These are phyloP conservation scores for Stenodera caucasica DNA, from an alignment of 2,888 invertebrate species.

Conservation along the genomic window DNA sequence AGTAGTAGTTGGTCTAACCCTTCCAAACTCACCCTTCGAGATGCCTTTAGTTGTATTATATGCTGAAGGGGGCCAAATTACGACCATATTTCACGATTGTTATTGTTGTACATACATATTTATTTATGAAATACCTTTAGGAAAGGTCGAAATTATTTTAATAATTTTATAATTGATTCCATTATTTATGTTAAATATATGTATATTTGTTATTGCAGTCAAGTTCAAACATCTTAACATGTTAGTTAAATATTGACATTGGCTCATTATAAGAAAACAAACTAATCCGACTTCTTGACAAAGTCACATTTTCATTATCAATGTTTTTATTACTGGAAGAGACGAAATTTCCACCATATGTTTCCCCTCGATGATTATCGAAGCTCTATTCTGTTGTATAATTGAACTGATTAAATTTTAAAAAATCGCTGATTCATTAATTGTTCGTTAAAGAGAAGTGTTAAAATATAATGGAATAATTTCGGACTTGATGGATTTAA, in stretches of 20 bases:
- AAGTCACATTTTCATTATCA: constrained; percentile 15
- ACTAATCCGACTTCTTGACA: constrained; percentile 15
- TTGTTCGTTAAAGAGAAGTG: constrained; percentile 32
- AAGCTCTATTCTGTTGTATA: constrained; percentile 13
- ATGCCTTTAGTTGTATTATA: constrained; percentile 43
- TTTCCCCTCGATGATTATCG: neutral
- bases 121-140: constrained; percentile 20
- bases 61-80: constrained; percentile 47
- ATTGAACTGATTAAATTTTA: constrained; percentile 23
- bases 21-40: constrained; percentile 37
- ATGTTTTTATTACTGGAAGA: constrained; percentile 14
- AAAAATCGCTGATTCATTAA: constrained; percentile 33
- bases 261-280: constrained; percentile 34
- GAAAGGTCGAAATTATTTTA: constrained; percentile 1
- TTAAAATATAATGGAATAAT: constrained; percentile 32
- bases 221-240: constrained; percentile 33
- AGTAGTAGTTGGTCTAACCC: constrained; percentile 39
- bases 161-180: constrained; percentile 12
- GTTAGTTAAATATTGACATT: constrained; percentile 35
- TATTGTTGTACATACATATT: constrained; percentile 34
- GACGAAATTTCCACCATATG: neutral
- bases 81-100: constrained; percentile 51
- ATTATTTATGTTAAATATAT: constrained; percentile 23
- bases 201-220: constrained; percentile 24
- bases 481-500: constrained; percentile 31